Percentiles rank a stretch among this genome's conserved stretches.
Evolutionary conservation across 2,797 vertebrate species (phyloP).

Genomic region (Onychomys torridus): DNA sequence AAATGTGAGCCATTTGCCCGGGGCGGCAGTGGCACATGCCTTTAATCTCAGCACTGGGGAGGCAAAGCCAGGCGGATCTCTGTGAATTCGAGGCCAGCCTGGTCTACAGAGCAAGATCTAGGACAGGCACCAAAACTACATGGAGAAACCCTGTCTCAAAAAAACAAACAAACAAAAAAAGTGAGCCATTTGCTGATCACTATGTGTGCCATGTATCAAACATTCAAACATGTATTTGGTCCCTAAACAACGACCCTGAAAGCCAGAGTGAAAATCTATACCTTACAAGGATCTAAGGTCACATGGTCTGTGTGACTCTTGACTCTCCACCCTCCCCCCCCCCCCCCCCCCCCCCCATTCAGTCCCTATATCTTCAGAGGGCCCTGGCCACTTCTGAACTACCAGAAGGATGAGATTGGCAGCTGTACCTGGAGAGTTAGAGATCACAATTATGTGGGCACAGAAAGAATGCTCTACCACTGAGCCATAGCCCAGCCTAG

Average conservation of each 20-base stretch:
- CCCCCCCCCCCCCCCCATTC: accelerated
- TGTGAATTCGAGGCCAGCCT: too few species aligned
- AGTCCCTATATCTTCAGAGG: not conserved
- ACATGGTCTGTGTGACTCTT: not conserved
- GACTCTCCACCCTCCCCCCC: not conserved
- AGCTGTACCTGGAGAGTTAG: not conserved
- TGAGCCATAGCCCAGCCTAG: not conserved
- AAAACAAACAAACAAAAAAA: not conserved
- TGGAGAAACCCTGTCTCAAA: too few species aligned
- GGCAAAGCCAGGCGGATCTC: too few species aligned
- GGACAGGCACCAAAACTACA: too few species aligned
- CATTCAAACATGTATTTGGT: not conserved
- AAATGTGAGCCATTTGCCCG: not conserved
- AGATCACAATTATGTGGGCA: not conserved
- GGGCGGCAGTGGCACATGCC: too few species aligned
- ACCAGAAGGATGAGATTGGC: not conserved
- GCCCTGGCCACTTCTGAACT: not conserved
- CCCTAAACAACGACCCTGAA: not conserved
- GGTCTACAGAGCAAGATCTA: too few species aligned
- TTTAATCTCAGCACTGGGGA: too few species aligned
- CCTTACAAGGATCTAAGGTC: not conserved
- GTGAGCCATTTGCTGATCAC: not conserved
- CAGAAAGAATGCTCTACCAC: not conserved
- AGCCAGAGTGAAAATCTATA: not conserved
- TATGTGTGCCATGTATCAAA: not conserved